Conservation (phyloP, 2,797 vertebrate species). For the Chaetodon trifasciatus region DNA sequence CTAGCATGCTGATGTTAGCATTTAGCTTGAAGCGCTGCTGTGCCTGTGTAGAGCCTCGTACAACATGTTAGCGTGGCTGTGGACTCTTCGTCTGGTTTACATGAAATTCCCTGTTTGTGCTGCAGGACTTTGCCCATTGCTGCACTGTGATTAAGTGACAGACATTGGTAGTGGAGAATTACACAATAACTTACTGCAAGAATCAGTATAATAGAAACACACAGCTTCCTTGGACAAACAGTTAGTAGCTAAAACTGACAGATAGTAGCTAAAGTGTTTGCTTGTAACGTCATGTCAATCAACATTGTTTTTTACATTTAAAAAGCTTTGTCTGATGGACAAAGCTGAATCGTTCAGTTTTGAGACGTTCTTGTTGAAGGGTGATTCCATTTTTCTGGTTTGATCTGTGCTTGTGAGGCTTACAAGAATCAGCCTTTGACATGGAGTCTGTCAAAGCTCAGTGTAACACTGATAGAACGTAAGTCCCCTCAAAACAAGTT, state of each 20-base stretch:
- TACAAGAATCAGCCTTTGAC: not conserved
- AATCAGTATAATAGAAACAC: not conserved
- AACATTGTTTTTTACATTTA: too few relatives aligned
- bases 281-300: not conserved
- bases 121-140: not conserved
- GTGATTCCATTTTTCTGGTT: not conserved
- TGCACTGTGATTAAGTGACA: not conserved
- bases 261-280: not conserved
- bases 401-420: not conserved
- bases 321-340: not conserved
- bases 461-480: not conserved
- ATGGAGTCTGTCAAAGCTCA: not conserved
- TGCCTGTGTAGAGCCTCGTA: not conserved
- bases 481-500: not conserved
- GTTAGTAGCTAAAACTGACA: not conserved
- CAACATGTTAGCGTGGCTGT: not conserved
- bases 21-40: not conserved
- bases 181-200: not conserved
- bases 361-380: not conserved
- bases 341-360: not conserved
- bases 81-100: not conserved
- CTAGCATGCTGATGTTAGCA: too few relatives aligned
- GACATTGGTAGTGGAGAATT: not conserved
- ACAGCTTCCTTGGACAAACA: not conserved
- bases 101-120: not conserved